These are phyloP conservation scores for Apogon talboti DNA, from an alignment of 2,797 vertebrate genomes.

Conservation along the genomic window DNA sequence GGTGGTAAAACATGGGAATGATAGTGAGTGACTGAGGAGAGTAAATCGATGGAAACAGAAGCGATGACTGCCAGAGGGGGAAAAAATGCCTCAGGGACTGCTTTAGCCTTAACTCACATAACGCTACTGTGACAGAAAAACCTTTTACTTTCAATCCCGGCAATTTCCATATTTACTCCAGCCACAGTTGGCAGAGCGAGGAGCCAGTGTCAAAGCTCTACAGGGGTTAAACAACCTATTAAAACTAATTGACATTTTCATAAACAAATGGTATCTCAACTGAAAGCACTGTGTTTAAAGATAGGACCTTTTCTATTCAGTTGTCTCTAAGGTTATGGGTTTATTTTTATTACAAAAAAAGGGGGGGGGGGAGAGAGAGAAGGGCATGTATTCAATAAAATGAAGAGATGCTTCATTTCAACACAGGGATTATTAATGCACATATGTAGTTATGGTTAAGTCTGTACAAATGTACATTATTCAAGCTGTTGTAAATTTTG, in stretches of 20 bases:
- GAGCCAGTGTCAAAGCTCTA: constrained; percentile 45
- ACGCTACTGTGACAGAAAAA: constrained; percentile 53
- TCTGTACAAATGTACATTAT: constrained; percentile 11
- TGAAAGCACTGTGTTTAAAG: constrained; percentile 26
- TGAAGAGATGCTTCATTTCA: constrained; percentile 4
- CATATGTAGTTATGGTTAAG: constrained; percentile 13
- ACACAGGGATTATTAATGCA: constrained; percentile 20
- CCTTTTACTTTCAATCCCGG: constrained; percentile 49
- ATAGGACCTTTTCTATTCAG: constrained; percentile 7
- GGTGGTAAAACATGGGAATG: constrained; percentile 44
- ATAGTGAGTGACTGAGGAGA: constrained; percentile 50
- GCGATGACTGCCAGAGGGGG: constrained; percentile 46
- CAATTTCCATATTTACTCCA: constrained; percentile 58
- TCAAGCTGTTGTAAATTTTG: constrained; percentile 5
- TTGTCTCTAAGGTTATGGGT: neutral
- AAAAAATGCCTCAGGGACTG: constrained; percentile 50
- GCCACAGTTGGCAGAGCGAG: constrained; percentile 26
- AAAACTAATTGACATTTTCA: constrained; percentile 60
- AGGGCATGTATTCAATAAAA: neutral
- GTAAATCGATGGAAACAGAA: constrained; percentile 59
- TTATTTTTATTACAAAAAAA: neutral
- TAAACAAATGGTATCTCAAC: constrained; percentile 58
- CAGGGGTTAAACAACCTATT: constrained; percentile 45
- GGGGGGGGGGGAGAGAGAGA: no score
- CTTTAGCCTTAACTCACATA: constrained; percentile 51